Evolutionary conservation across 1,140 invertebrate genomes (phyloP).

Genomic region (Lerema accius): DNA sequence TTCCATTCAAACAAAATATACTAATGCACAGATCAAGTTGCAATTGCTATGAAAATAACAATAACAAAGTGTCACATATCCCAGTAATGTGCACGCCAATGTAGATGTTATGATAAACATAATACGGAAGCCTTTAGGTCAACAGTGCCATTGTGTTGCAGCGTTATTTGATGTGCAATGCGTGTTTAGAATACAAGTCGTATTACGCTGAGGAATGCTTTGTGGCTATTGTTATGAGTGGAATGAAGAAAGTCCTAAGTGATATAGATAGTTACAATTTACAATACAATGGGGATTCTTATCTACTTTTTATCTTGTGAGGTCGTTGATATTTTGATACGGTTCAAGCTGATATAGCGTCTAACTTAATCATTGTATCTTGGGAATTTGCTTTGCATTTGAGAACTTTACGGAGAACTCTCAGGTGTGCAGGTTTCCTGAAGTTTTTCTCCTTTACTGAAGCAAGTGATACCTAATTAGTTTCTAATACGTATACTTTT

Average conservation of each 20-base stretch:
- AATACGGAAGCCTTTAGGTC: conserved; percentile 53
- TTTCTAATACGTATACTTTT: too few relatives aligned
- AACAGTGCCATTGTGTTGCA: conserved; percentile 41
- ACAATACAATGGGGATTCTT: too few relatives aligned
- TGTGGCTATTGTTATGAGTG: conserved; percentile 43
- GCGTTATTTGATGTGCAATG: conserved; percentile 42
- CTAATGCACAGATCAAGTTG: conserved; percentile 23
- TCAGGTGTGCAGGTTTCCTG: too few relatives aligned
- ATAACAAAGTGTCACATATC: conserved; percentile 23
- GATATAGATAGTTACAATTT: neutral
- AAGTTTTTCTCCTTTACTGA: too few relatives aligned
- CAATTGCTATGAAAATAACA: conserved; percentile 17
- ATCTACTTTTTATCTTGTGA: too few relatives aligned
- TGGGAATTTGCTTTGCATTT: too few relatives aligned
- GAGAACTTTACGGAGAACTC: too few relatives aligned
- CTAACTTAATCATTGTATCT: neutral
- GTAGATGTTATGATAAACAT: conserved; percentile 36
- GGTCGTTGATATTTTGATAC: too few relatives aligned
- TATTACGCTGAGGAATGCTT: conserved; percentile 47
- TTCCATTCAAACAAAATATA: conserved; percentile 1
- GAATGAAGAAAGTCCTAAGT: conserved; percentile 39
- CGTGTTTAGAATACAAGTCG: conserved; percentile 59
- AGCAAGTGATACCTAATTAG: too few relatives aligned
- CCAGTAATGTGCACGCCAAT: conserved; percentile 17
- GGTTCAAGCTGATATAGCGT: too few relatives aligned